Conservation (phyloP, 2,797 vertebrate species). For the Eleutherodactylus coqui region DNA sequence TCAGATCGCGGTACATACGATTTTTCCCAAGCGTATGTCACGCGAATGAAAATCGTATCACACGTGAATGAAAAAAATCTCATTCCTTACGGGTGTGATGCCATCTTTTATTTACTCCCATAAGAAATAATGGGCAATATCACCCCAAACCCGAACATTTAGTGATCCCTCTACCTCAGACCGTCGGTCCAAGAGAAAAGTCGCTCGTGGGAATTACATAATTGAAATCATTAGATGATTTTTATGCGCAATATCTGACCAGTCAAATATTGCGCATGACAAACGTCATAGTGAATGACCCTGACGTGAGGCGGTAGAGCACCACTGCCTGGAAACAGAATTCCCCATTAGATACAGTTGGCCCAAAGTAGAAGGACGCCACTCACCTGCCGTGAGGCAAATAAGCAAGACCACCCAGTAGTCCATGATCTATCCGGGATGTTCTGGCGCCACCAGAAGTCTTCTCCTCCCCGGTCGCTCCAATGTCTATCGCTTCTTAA, state of each 20-base stretch:
- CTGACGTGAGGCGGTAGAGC: not conserved
- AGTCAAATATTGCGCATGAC: too few species aligned
- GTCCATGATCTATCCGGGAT: constrained; percentile 16
- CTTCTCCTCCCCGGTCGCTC: not conserved
- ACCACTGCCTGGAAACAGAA: not conserved
- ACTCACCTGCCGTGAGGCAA: constrained; percentile 55
- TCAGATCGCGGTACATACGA: too few species aligned
- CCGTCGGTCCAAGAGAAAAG: too few species aligned
- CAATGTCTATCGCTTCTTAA: not conserved
- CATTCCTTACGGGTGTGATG: too few species aligned
- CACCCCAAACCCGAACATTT: not conserved
- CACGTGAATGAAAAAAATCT: too few species aligned
- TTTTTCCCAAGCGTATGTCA: too few species aligned
- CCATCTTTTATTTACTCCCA: too few species aligned
- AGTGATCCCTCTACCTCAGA: too few species aligned
- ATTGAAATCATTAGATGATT: too few species aligned
- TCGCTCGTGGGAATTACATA: too few species aligned
- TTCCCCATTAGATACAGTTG: not conserved
- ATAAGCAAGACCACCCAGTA: constrained; percentile 15
- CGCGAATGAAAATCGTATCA: too few species aligned
- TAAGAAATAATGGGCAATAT: not conserved
- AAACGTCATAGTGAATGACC: not conserved
- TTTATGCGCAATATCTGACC: too few species aligned
- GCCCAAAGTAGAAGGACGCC: not conserved
- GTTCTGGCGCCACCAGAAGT: not conserved